Conservation (phyloP, 2,113 vertebrate species). For the Cyprinodon variegatus region DNA sequence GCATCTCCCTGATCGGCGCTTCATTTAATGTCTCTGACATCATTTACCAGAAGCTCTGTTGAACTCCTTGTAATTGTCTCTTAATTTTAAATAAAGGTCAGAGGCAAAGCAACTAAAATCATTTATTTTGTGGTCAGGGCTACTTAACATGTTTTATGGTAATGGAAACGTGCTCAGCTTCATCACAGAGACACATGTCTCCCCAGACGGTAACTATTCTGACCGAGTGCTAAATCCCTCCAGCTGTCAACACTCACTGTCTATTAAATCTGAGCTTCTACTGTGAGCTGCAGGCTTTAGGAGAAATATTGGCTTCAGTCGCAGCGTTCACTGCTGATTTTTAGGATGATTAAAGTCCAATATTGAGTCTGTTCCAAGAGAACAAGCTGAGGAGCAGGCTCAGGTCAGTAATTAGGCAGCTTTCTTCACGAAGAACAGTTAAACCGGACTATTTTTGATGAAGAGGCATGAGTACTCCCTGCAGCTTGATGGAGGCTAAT, state of each 20-base stretch:
- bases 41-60: background rate
- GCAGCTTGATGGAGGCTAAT: no score
- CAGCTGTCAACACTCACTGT: constrained; percentile 37
- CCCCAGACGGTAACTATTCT: constrained; percentile 22
- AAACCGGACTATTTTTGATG: background rate
- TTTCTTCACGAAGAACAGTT: background rate
- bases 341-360: constrained; percentile 26
- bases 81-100: constrained; percentile 9
- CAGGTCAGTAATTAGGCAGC: constrained; percentile 5
- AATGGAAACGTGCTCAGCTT: constrained; percentile 17
- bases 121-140: constrained; percentile 8
- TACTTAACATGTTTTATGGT: constrained; percentile 19
- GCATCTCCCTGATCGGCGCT: background rate
- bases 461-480: background rate
- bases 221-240: constrained; percentile 16
- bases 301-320: constrained; percentile 29
- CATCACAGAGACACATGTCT: constrained; percentile 35
- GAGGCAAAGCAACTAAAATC: constrained; percentile 1
- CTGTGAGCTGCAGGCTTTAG: constrained; percentile 23
- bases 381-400: background rate
- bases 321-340: constrained; percentile 22
- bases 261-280: constrained; percentile 9
- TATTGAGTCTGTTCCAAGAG: constrained; percentile 13
- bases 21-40: background rate
- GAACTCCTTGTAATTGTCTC: background rate